These are phyloP conservation scores for Phoebastria nigripes DNA, from an alignment of 2,797 vertebrate genomes.

Conservation along the genomic window DNA sequence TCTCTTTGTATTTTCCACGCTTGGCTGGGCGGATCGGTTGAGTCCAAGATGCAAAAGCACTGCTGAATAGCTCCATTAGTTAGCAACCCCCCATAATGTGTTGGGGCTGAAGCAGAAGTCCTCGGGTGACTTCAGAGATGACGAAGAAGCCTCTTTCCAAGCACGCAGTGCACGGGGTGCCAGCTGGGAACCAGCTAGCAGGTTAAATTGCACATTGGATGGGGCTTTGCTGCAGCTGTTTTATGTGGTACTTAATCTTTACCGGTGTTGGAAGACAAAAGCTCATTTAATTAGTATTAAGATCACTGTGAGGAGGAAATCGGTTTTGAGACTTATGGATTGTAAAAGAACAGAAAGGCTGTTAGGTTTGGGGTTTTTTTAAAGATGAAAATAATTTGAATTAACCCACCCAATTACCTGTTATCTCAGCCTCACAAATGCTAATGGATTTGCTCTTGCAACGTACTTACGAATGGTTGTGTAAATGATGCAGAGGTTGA, in stretches of 20 bases:
- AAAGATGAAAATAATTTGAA: slow-evolving; percentile 20
- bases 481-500: not conserved
- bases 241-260: not conserved
- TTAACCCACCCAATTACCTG: slow-evolving; percentile 25
- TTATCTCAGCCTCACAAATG: not conserved
- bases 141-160: not conserved
- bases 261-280: not conserved
- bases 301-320: not conserved
- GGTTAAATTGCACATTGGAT: not conserved
- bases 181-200: not conserved
- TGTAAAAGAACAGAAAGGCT: not conserved
- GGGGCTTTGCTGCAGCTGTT: not conserved
- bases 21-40: not conserved
- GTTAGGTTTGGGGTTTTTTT: not conserved
- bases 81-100: not conserved
- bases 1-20: not conserved
- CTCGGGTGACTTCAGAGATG: not conserved
- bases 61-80: not conserved
- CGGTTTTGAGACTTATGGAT: not conserved
- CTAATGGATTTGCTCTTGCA: not conserved
- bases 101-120: not conserved
- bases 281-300: slow-evolving; percentile 47
- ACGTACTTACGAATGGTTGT: fast-evolving
- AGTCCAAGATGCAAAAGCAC: not conserved
- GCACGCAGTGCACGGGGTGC: fast-evolving